phyloP scores from a whole-genome alignment of 2,113 vertebrate genomes.

The Canis aureus region DNA sequence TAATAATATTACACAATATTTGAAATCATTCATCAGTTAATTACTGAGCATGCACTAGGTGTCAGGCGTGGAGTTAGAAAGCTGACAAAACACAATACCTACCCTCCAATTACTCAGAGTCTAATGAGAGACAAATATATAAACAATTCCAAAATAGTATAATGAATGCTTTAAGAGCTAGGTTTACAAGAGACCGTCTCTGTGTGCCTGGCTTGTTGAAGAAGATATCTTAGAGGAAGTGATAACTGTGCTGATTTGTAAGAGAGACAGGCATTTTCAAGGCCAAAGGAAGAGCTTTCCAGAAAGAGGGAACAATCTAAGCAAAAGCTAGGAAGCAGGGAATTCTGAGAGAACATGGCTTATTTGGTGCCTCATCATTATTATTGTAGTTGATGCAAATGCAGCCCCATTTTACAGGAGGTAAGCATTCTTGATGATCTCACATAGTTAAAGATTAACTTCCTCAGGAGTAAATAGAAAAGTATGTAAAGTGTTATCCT shows the following conservation, averaged over 20 bases:
- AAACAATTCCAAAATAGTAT: neutral
- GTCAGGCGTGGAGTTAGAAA: neutral
- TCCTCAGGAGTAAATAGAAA: constrained; percentile 18
- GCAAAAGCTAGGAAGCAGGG: neutral
- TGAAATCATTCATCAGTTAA: neutral
- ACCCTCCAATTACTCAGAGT: neutral
- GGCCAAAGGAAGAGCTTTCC: neutral
- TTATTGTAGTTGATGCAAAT: neutral
- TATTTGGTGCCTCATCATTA: neutral
- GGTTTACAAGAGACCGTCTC: neutral
- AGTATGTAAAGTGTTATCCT: neutral
- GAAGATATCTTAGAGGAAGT: neutral
- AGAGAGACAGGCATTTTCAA: neutral
- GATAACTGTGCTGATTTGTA: neutral
- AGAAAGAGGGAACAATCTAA: neutral
- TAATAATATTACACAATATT: neutral
- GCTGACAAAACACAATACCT: neutral
- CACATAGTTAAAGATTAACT: neutral
- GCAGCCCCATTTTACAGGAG: neutral
- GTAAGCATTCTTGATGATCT: neutral
- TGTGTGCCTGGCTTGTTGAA: neutral
- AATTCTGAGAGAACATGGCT: neutral
- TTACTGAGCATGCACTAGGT: neutral
- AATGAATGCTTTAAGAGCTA: neutral
- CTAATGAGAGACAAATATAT: neutral